Evolutionary conservation across 2,888 invertebrate genomes (phyloP), one percentile per base, ranked within the genome.

Genomic region (Bedellia somnulentella): DNA sequence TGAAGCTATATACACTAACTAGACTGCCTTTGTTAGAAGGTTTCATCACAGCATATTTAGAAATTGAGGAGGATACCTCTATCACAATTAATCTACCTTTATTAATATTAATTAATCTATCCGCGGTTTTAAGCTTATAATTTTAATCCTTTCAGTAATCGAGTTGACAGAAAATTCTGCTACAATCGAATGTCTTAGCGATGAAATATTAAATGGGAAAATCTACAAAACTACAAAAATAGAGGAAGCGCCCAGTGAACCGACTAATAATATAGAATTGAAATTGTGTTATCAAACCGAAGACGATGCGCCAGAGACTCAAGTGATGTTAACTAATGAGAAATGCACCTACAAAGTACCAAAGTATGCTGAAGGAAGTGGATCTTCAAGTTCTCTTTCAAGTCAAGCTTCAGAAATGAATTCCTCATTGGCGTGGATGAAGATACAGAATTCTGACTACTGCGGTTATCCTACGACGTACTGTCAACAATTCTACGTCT

Each of bases 171-270:
- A 84, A 46, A 73, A 75, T 17, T 66, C 63, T 1, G 57, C 70
- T 11, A 56, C 73, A 39, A 76, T 83, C 27, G 54, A 58, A 3
- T 36, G 59, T 17, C 52, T 85, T 21, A 66, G 79, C 25, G 61
- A 78, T 39, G 66, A 80, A 27, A 79, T 80, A 6, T 66, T 77
- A 36, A 85, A 85, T 45, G 85, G 85, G 1, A 80, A 81, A 45
- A 10, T 64, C 6, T 66, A 51, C 39, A 71, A 75, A 48, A 57
- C 63, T 0, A 49, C 59, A 0, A 68, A 67, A 46, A 18, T 59
- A 46, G 21, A 60, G 2, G 51, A 56, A 2, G 32, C 45, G 6
- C 39, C 47, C 1, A 41, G 34, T 3, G 57, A 59, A 28, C 49
- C 57, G 15, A 36, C 46, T 2, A 60, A 47, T 35, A 52, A 51